A percentile compares a stretch with the other conserved stretches of the same genome.
phyloP scores from a whole-genome alignment of 2,888 invertebrate species.

The Diplolepis rosae region DNA sequence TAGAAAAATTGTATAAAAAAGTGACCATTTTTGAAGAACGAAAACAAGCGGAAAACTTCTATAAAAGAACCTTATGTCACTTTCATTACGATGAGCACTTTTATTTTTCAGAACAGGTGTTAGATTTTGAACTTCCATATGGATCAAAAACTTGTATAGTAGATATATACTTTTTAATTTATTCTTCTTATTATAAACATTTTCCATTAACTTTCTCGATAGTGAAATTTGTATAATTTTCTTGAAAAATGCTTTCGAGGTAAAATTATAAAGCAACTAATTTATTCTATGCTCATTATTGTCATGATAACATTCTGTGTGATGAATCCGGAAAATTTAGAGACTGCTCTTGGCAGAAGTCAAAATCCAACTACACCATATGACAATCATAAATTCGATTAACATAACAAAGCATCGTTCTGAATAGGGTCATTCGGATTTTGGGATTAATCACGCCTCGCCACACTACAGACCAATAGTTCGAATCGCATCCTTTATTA shows the following conservation, averaged over 20 bases:
- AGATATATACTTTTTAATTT: background rate
- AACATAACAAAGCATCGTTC: constrained; percentile 67
- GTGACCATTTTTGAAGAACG: background rate
- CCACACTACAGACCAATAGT: constrained; percentile 40
- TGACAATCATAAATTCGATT: constrained; percentile 60
- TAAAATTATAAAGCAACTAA: constrained; percentile 54
- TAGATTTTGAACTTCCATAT: constrained; percentile 10
- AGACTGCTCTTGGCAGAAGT: constrained; percentile 40
- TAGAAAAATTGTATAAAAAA: background rate
- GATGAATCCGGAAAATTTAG: constrained; percentile 13
- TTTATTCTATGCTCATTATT: constrained; percentile 54
- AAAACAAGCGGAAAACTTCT: background rate
- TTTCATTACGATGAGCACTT: background rate
- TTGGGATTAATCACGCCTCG: constrained; percentile 66
- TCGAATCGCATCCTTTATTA: constrained; percentile 16
- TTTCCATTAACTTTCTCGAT: too few species aligned
- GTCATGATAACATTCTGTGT: constrained; percentile 51
- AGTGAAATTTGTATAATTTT: background rate
- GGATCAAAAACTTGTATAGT: background rate
- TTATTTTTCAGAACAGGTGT: background rate
- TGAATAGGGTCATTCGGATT: constrained; percentile 69
- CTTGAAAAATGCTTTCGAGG: constrained; percentile 53
- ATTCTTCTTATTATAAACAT: background rate
- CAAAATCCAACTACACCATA: constrained; percentile 42
- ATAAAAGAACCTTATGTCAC: constrained; percentile 12